Conservation (phyloP, 2,797 vertebrate species). For the Uromys caudimaculatus region DNA sequence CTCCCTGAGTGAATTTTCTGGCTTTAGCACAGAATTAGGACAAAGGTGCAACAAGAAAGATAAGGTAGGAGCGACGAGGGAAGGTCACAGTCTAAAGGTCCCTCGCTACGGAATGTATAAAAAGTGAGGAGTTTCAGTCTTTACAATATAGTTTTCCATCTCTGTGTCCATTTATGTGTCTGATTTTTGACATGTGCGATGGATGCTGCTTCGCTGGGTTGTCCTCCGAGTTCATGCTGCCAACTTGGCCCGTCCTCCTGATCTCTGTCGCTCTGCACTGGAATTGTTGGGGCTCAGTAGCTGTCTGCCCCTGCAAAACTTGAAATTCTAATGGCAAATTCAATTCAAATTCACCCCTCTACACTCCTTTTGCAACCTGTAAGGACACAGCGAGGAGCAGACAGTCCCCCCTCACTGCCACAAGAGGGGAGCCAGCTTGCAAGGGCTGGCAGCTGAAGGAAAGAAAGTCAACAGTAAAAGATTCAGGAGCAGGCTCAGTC, state of each 20-base stretch:
- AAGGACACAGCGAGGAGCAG: neutral
- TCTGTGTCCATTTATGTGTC: too few species aligned
- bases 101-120: neutral
- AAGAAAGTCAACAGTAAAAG: neutral
- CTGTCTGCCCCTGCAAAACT: neutral
- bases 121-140: neutral
- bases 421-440: neutral
- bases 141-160: neutral
- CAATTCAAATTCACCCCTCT: accelerated
- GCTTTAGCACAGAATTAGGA: neutral
- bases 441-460: neutral
- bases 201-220: neutral
- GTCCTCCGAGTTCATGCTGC: neutral
- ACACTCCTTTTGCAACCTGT: neutral
- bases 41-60: neutral
- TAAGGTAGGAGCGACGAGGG: neutral
- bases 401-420: neutral
- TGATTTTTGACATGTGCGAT: neutral
- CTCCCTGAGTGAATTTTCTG: slow-evolving; percentile 5
- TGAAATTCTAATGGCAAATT: neutral
- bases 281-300: neutral
- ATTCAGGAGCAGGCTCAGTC: neutral
- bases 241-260: neutral
- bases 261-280: neutral
- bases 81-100: neutral